Conservation (phyloP, 1,140 invertebrate genomes). For the Kradibia gibbosae region DNA sequence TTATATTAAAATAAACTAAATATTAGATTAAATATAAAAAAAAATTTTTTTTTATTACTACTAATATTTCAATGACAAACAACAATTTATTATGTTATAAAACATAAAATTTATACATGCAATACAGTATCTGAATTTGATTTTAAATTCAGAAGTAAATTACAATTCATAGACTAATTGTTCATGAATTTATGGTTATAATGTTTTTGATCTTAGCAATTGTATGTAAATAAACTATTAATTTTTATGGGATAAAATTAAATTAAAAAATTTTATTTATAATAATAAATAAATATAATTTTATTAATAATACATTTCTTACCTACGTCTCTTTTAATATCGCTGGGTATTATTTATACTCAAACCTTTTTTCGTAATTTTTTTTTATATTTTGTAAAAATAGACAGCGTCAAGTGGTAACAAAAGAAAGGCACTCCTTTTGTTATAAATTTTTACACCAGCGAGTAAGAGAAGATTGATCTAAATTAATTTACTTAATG, state of each 20-base stretch:
- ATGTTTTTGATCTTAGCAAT: background rate
- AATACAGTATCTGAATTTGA: slow-evolving; percentile 10
- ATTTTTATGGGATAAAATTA: background rate
- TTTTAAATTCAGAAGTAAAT: slow-evolving; percentile 31
- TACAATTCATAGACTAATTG: slow-evolving; percentile 14
- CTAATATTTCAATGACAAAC: slow-evolving; percentile 18
- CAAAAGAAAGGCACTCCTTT: too few relatives aligned
- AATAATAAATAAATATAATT: too few relatives aligned
- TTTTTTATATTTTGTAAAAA: too few relatives aligned
- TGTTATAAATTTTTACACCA: background rate
- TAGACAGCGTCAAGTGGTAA: too few relatives aligned
- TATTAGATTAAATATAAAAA: too few relatives aligned
- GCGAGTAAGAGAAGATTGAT: background rate
- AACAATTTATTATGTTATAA: slow-evolving; percentile 13
- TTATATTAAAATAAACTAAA: too few relatives aligned
- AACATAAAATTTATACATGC: background rate
- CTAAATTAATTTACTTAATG: background rate
- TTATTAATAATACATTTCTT: too few relatives aligned
- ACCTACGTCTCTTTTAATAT: too few relatives aligned
- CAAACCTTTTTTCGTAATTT: too few relatives aligned
- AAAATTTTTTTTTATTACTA: too few relatives aligned
- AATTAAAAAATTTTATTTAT: too few relatives aligned
- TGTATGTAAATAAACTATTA: background rate
- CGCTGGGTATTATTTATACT: too few relatives aligned
- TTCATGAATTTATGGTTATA: slow-evolving; percentile 23